Evolutionary conservation across 2,888 invertebrate genomes (phyloP).

Genomic region (Ryuthela nishihirai): DNA sequence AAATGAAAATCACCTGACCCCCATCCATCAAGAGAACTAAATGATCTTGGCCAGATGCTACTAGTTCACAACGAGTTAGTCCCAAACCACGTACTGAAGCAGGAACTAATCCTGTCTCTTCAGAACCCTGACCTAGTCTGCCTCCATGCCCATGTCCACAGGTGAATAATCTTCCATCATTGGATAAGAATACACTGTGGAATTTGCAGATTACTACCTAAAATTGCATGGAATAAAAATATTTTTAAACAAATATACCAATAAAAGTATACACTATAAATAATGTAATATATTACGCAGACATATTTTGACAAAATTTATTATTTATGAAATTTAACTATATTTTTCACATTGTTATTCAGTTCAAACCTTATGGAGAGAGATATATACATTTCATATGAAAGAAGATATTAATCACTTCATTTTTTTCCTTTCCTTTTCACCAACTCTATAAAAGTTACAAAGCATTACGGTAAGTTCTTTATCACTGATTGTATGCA

Average conservation of each 20-base stretch:
- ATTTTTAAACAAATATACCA: too few species aligned
- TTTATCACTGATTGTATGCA: too few species aligned
- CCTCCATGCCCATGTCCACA: constrained; percentile 80
- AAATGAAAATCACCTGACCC: constrained; percentile 50
- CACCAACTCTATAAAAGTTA: too few species aligned
- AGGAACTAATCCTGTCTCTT: constrained; percentile 60
- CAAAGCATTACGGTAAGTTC: too few species aligned
- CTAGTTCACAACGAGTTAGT: constrained; percentile 50
- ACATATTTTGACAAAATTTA: neutral
- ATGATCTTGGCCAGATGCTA: constrained; percentile 64
- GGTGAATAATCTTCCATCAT: constrained; percentile 61
- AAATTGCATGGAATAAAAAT: too few species aligned
- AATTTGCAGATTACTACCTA: constrained; percentile 71
- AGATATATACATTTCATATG: too few species aligned
- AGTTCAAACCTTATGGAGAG: neutral
- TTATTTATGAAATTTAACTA: constrained; percentile 2
- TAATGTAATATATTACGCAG: neutral
- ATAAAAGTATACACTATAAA: too few species aligned
- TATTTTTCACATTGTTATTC: neutral
- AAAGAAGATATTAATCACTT: too few species aligned
- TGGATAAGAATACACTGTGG: constrained; percentile 66
- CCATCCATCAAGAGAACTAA: constrained; percentile 63
- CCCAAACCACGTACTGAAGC: constrained; percentile 48
- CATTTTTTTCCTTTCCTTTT: too few species aligned
- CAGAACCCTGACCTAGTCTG: constrained; percentile 65